Base-by-base conservation (phyloP, 92 coral and sea anemone species). In the Zoanthus solanderi region DNA sequence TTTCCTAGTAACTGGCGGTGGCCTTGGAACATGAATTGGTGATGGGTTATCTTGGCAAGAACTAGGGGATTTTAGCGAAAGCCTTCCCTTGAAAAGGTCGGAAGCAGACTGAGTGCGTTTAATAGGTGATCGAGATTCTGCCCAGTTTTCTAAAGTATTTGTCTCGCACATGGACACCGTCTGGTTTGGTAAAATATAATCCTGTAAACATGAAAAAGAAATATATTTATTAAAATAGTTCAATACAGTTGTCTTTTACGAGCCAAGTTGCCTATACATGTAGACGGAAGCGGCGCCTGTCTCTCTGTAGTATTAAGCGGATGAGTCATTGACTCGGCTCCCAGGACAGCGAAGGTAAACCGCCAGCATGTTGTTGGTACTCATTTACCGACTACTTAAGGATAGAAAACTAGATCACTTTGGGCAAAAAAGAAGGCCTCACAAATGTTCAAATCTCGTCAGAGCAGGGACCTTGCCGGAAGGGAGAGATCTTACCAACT, bases 61-160 rank as follows among this genome's bases (percentile, higher is more conserved):
- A 32, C 77, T 79, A 18, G 84, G 83, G 6, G 89, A 57, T 9
- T 30, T 69, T 76, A 72, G 72, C 84, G 58, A 84, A 77, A 82
- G 88, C 88, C 56, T 93, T 79, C 72, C 87, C 78, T 79, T 90
- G 71, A 42, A 23, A 47, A 95, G 90, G 83, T 83, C 90, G 29
- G 98, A 94, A 57, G 88, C 88, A 30, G 98, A 95, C 57, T 93
- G 94, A 42, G 96, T 91, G 57, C 98, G 94, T 32, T 86, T 81
- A 23, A 93, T 75, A 48, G 87, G 73, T 42, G 88, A 83, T 48
- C 84, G 89, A n/a, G 83, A 71, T 31, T 82, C 82, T 30, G 94
- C 66, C 89, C 90, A 79, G 44, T 86, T 76, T 71, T 89, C 72
- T 47, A 81, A 81, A 28, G 89, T 75, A 48, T 80, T 78, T 30